phyloP scores from a whole-genome alignment of 2,113 vertebrate species.

The Dipodomys stephensi region DNA sequence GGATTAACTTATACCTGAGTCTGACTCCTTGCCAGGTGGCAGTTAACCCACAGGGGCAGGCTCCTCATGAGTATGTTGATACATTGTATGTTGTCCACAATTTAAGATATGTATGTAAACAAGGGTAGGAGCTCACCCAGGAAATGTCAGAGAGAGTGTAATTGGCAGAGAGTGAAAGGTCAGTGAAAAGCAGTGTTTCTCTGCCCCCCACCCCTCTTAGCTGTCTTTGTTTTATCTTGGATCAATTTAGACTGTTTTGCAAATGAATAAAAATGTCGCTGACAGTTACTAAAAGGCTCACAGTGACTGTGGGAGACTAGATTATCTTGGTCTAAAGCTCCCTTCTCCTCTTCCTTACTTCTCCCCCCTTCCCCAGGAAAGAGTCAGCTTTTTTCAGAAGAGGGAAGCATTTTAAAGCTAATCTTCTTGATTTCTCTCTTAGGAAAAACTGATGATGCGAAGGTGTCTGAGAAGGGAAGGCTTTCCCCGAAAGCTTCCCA shows the following conservation, averaged over 20 bases:
- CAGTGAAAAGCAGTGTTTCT: neutral
- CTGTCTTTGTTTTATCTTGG: constrained; percentile 29
- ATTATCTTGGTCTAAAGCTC: constrained; percentile 34
- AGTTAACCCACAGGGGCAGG: neutral
- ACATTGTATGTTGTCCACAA: neutral
- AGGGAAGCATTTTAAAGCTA: neutral
- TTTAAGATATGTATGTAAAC: neutral
- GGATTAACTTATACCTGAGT: neutral
- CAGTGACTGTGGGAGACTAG: neutral
- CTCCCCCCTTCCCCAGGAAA: neutral
- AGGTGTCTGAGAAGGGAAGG: constrained; percentile 97
- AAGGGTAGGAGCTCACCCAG: neutral
- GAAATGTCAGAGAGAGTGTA: neutral
- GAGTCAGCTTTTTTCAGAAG: neutral
- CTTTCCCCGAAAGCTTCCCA: constrained; percentile 92
- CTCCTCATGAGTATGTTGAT: neutral
- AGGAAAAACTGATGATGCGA: constrained; percentile 98
- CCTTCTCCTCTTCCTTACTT: neutral
- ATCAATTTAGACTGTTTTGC: constrained; percentile 42
- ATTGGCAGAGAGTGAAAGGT: neutral
- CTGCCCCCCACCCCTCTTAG: neutral
- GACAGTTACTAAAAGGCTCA: constrained; percentile 25
- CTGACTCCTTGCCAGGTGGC: too few relatives aligned
- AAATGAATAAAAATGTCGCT: neutral
- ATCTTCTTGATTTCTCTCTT: constrained; percentile 56